Evolutionary conservation across 2,113 vertebrate genomes (phyloP).

Genomic region (Australoheros scitulus): DNA sequence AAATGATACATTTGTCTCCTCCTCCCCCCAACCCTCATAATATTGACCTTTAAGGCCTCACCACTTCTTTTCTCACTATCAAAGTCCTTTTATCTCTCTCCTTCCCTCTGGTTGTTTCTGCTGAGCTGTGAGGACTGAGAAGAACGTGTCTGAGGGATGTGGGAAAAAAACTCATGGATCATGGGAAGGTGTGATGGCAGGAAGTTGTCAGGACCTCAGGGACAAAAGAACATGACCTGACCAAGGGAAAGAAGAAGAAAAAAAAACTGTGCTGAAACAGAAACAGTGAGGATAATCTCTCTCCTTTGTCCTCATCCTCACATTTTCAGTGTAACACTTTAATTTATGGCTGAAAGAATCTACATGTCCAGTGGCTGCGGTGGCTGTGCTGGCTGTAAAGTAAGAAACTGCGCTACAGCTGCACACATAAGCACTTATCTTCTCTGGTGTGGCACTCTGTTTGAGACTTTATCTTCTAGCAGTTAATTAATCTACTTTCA

Average conservation of each 20-base stretch:
- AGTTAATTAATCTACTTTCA: conserved; percentile 32
- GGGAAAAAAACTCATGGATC: conserved; percentile 25
- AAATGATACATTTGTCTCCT: background rate
- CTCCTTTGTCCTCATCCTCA: background rate
- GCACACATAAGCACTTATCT: background rate
- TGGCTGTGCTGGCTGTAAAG: conserved; percentile 8
- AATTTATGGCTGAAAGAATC: background rate
- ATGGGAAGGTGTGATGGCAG: conserved; percentile 45
- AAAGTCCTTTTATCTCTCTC: conserved; percentile 33
- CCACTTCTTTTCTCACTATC: conserved; percentile 49
- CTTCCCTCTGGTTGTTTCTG: conserved; percentile 46
- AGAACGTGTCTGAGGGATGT: conserved; percentile 31
- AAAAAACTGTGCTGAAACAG: background rate
- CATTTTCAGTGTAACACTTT: conserved; percentile 8
- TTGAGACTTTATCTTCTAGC: background rate
- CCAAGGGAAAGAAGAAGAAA: background rate
- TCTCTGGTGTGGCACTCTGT: conserved; percentile 6
- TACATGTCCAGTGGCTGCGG: background rate
- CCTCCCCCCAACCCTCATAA: background rate
- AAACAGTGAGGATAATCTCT: background rate
- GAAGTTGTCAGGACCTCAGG: conserved; percentile 30
- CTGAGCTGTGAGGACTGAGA: conserved; percentile 45
- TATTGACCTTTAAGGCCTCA: conserved; percentile 38
- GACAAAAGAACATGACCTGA: conserved; percentile 13
- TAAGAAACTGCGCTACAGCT: background rate